Evolutionary conservation across 2,113 vertebrate genomes (phyloP).

Genomic region (Falcunculus frontatus): DNA sequence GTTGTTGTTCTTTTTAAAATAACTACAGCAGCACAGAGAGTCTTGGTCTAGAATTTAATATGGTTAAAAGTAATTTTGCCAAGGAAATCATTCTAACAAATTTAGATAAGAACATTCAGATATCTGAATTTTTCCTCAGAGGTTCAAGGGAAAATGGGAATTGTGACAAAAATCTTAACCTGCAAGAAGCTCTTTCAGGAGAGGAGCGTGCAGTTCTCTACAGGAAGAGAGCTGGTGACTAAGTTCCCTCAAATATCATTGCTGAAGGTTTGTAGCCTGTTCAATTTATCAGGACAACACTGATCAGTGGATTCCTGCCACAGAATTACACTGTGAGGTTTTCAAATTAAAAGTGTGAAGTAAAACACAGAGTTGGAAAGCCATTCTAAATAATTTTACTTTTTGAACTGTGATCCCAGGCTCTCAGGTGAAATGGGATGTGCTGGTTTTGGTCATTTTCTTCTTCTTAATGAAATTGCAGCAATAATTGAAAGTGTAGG

Average conservation of each 20-base stretch:
- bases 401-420: background rate
- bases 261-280: background rate
- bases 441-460: background rate
- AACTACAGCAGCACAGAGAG: background rate
- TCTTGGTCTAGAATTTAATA: background rate
- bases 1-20: rapidly evolving
- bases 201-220: background rate
- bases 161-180: background rate
- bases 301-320: background rate
- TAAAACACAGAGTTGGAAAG: background rate
- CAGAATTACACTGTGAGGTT: background rate
- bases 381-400: background rate
- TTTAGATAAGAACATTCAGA: background rate
- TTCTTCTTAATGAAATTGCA: background rate
- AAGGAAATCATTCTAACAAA: background rate
- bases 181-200: background rate
- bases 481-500: background rate
- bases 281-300: background rate
- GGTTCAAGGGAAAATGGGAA: background rate
- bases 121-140: background rate
- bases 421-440: background rate
- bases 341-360: background rate
- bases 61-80: background rate
- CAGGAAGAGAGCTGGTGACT: background rate
- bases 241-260: background rate